phyloP scores from a whole-genome alignment of 2,797 vertebrate genomes.

The Eulemur rubriventer region DNA sequence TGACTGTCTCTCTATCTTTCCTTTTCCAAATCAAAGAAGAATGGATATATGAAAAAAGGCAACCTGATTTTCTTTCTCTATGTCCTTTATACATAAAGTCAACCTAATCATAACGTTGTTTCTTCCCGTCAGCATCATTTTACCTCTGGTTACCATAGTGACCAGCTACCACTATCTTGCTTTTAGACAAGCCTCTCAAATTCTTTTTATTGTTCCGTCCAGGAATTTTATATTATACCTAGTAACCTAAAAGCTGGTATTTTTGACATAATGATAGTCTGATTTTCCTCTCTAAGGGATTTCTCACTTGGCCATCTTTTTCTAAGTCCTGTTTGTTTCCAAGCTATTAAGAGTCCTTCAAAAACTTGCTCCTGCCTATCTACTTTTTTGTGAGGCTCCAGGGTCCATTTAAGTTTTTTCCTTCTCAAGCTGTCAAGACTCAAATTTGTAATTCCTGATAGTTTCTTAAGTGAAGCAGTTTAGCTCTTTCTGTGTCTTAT shows the following conservation, averaged over 20 bases:
- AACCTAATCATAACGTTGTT: not conserved
- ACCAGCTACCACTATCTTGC: conserved; percentile 13
- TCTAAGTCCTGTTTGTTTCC: conserved; percentile 5
- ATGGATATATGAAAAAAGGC: not conserved
- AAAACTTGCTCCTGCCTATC: not conserved
- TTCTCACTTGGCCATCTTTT: conserved; percentile 48
- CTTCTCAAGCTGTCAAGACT: conserved; percentile 26
- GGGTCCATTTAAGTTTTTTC: conserved; percentile 21
- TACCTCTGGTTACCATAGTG: conserved; percentile 53
- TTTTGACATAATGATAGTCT: conserved; percentile 34
- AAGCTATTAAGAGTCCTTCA: conserved; percentile 25
- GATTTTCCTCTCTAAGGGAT: conserved; percentile 39
- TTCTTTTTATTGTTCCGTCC: conserved; percentile 22
- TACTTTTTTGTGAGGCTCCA: not conserved
- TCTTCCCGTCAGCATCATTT: not conserved
- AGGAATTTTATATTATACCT: conserved; percentile 9
- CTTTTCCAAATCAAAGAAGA: conserved; percentile 40
- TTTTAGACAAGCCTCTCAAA: conserved; percentile 33
- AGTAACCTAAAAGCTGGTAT: not conserved
- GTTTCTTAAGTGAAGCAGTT: conserved; percentile 49
- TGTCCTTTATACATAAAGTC: not conserved
- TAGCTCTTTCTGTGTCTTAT: not conserved
- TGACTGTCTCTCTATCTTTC: not conserved
- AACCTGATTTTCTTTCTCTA: not conserved
- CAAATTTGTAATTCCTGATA: conserved; percentile 34